Base-by-base conservation (phyloP, 2,113 vertebrate genomes). In the Gymnogyps californianus region DNA sequence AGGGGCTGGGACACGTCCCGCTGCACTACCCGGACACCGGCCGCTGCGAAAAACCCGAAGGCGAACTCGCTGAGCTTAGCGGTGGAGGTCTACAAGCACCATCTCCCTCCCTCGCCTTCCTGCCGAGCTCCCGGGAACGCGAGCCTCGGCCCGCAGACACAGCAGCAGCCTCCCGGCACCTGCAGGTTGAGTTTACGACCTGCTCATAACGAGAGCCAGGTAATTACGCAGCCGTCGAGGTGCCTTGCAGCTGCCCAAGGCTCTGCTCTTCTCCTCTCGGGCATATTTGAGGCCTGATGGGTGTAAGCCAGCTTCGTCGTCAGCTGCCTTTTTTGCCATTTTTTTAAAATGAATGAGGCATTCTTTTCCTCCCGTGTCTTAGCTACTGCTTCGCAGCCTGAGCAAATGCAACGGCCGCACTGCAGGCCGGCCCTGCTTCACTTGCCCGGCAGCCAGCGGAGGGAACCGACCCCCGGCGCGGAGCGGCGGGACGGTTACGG, bases 61-160 rank as follows among this genome's bases (percentile, higher is more conserved):
- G 2, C 5, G 11, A 61, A 32, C 10, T 4, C 9, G 6, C 0
- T 8, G 69, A n/a, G 59, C 24, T 18, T 3, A 7, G 26, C 67
- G 14, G 52, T 2, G 21, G 49, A 2, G 42, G 6, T 4, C 51
- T 3, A 2, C 11, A 6, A 36, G 46, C 22, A 7, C 10, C 3
- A 0, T 2, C 28, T 2, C 7, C 13, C 31, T 28, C 9, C 44
- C 18, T 15, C 44, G 2, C 76, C 36, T 20, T 46, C 20, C 34
- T 5, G 32, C 36, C 11, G 24, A 8, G 21, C 11, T 22, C 9
- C 38, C 3, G 74, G 49, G 21, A 54, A 7, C 18, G 18, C 0
- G 9, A 20, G 31, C 15, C 44, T 6, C 16, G 14, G 44, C 18
- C 52, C 17, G 36, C 52, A 5, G 25, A 5, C 16, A 4, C n/a